Base-by-base conservation (phyloP, 2,888 invertebrate species). In the Thecocarcelia acutangulata region DNA sequence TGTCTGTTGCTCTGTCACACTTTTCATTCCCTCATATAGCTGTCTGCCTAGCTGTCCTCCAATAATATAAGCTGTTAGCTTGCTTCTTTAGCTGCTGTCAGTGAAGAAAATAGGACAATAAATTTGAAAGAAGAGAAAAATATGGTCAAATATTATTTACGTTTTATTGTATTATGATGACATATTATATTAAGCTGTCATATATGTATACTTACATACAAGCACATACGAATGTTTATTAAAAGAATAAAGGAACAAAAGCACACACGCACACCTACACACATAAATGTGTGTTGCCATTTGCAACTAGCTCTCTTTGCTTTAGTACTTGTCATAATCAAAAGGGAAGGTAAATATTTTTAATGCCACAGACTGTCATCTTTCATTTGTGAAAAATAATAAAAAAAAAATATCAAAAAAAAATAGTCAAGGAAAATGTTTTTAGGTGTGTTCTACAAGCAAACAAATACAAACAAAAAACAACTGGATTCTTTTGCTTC, bases 111-210 rank as follows among this genome's bases (percentile, higher is more conserved):
- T 37, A 66, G 40, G 33, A 80, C 40, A 70, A 54, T 70, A 64
- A 74, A 69, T 33, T 33, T 33, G 6, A 33, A 44, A 74, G 9
- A 3, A 48, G 15, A 59, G 33, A 52, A 42, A 59, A 64, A 69
- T 68, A 68, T 76, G 76, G 54, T 69, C 69, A 80, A 75, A 75
- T 69, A 63, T 37, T 69, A 70, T 80, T 75, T 75, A 75, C 50
- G 63, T 69, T 79, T 79, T 52, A 59, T 73, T 79, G 44, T 54
- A 59, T 59, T 73, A 73, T 37, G 66, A 61, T 68, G 72, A 73
- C 52, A 73, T 73, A 40, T 72, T 78, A 64, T 69, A 63, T 69
- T 64, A 74, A 69, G 64, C 48, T 80, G 54, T 74, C 79, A 80
- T 58, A 68, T 46, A 48, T 21, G 11, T 54, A 28, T 6, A 44